phyloP scores from a whole-genome alignment of 1,140 invertebrate genomes.

The Heliconius melpomene region DNA sequence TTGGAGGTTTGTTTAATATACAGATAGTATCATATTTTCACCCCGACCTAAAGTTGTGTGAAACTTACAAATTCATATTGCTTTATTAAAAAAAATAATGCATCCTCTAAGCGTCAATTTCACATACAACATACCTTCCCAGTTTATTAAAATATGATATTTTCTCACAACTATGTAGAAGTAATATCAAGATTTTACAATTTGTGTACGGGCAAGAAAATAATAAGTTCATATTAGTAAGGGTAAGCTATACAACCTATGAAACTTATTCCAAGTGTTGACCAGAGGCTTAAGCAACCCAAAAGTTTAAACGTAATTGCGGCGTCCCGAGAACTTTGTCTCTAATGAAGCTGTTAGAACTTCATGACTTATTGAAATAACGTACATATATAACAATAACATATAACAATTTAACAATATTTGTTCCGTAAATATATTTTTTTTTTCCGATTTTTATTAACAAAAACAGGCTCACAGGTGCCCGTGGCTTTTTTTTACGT shows the following conservation, averaged over 20 bases:
- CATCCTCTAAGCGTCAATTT: too few relatives aligned
- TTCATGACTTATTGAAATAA: conserved; percentile 11
- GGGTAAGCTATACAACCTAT: not conserved
- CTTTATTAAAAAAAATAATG: too few relatives aligned
- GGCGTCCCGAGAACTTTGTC: conserved; percentile 7
- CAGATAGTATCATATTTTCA: too few relatives aligned
- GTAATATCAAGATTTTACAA: conserved; percentile 3
- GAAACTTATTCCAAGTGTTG: conserved; percentile 5
- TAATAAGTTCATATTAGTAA: conserved; percentile 9
- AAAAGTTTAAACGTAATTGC: conserved; percentile 13
- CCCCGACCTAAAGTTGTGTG: too few relatives aligned
- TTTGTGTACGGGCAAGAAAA: not conserved
- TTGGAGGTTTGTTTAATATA: too few relatives aligned
- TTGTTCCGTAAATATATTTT: not conserved
- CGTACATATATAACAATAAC: not conserved
- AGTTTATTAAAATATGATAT: too few relatives aligned
- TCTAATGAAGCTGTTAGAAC: conserved; percentile 14
- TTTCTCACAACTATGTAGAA: not conserved
- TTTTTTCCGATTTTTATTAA: too few relatives aligned
- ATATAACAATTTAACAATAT: not conserved
- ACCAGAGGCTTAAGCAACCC: conserved; percentile 11
- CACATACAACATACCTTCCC: too few relatives aligned
- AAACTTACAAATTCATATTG: not conserved
- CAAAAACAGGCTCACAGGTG: too few relatives aligned
- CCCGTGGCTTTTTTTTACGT: too few relatives aligned